These are phyloP conservation scores for Scrobipalpa atriplicella DNA, from an alignment of 2,888 invertebrate species.

Conservation along the genomic window DNA sequence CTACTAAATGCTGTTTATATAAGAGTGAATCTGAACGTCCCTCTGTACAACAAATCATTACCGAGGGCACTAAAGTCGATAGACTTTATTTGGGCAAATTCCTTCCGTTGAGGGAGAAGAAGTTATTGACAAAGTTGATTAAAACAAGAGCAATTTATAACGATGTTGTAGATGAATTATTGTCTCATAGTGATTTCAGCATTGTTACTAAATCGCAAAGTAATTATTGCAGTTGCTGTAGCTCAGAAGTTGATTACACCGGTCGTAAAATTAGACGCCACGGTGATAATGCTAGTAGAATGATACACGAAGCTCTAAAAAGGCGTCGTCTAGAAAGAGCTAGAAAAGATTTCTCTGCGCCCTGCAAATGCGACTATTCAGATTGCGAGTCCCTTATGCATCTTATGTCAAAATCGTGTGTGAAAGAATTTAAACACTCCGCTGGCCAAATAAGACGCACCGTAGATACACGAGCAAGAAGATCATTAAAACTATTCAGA, in stretches of 20 bases:
- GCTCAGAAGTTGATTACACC: background rate
- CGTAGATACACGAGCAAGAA: background rate
- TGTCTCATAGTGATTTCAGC: background rate
- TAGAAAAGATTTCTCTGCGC: background rate
- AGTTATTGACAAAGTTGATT: conserved; percentile 53
- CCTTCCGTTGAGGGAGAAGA: conserved; percentile 53
- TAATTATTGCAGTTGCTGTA: background rate
- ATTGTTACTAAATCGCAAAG: background rate
- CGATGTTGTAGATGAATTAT: conserved; percentile 33
- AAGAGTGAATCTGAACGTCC: conserved; percentile 14
- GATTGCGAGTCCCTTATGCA: background rate
- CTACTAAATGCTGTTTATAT: background rate
- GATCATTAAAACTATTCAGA: background rate
- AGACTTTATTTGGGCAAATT: conserved; percentile 51
- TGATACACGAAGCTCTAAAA: conserved; percentile 3
- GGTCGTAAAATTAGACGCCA: background rate
- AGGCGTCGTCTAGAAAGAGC: background rate
- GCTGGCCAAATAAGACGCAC: background rate
- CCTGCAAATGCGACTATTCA: conserved; percentile 16
- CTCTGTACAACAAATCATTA: conserved; percentile 10
- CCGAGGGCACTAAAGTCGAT: conserved; percentile 45
- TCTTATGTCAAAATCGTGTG: background rate
- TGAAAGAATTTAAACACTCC: conserved; percentile 2
- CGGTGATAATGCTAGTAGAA: background rate
- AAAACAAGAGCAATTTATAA: conserved; percentile 56